These are phyloP conservation scores for Epinephelus moara DNA, from an alignment of 2,113 vertebrate genomes.

Conservation along the genomic window DNA sequence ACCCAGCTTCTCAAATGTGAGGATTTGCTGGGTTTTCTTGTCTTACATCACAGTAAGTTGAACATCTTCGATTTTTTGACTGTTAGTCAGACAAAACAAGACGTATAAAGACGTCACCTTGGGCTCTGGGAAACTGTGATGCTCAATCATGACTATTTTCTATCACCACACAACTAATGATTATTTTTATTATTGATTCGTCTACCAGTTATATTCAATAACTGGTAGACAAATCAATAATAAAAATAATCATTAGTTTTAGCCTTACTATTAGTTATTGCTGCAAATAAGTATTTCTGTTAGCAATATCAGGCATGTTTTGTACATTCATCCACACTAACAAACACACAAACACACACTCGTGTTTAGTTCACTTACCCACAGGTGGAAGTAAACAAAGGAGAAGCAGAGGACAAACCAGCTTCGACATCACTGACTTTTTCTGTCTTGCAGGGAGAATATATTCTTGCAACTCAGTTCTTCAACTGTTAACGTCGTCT, in stretches of 20 bases:
- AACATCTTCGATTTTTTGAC: background rate
- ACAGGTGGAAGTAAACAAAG: slow-evolving; percentile 68
- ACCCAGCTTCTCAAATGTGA: background rate
- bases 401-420: slow-evolving; percentile 56
- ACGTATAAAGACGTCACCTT: background rate
- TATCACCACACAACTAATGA: too few species aligned
- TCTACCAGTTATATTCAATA: too few species aligned
- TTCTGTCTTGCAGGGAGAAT: background rate
- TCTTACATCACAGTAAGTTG: background rate
- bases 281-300: background rate
- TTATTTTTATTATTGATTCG: too few species aligned
- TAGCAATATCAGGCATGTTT: background rate
- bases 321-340: background rate
- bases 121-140: background rate
- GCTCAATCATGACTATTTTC: background rate
- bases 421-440: slow-evolving; percentile 55
- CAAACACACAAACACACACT: background rate
- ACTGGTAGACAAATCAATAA: background rate
- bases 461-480: background rate
- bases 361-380: slow-evolving; percentile 63
- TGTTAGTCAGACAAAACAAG: background rate
- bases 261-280: background rate
- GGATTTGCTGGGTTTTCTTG: background rate
- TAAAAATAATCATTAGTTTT: background rate
- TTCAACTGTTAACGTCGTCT: background rate